Conservation (phyloP, 2,888 invertebrate species). For the Lycia hirtaria region DNA sequence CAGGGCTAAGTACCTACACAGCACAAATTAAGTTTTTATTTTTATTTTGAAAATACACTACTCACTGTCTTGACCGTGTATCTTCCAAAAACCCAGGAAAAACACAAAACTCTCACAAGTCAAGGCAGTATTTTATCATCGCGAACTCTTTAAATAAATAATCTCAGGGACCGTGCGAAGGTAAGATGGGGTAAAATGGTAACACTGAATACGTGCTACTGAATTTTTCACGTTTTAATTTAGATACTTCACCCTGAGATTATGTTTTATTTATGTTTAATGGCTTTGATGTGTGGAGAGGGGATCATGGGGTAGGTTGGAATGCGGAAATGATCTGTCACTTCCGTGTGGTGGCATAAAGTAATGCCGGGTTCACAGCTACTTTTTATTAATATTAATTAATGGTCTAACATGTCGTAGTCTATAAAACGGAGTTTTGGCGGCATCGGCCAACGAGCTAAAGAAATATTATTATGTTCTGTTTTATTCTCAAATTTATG, state of each 20-base stretch:
- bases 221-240: constrained; percentile 43
- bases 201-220: constrained; percentile 35
- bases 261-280: constrained; percentile 38
- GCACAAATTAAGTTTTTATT: too few species aligned
- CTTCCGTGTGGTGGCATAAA: too few species aligned
- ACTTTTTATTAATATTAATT: too few species aligned
- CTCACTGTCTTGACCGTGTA: not conserved
- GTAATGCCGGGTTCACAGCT: too few species aligned
- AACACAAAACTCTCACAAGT: constrained; percentile 1
- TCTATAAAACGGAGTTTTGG: too few species aligned
- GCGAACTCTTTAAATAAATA: constrained; percentile 22
- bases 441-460: too few species aligned
- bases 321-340: constrained; percentile 19
- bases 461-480: too few species aligned
- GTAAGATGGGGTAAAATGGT: constrained; percentile 29
- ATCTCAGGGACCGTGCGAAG: constrained; percentile 14
- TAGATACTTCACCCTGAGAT: constrained; percentile 28
- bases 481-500: too few species aligned
- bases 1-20: too few species aligned
- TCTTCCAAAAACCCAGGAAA: not conserved
- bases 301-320: constrained; percentile 21
- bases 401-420: too few species aligned
- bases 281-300: constrained; percentile 27
- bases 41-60: not conserved
- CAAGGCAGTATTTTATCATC: constrained; percentile 35